Conservation (phyloP, 1,140 invertebrate genomes). For the Coptotermes formosanus region DNA sequence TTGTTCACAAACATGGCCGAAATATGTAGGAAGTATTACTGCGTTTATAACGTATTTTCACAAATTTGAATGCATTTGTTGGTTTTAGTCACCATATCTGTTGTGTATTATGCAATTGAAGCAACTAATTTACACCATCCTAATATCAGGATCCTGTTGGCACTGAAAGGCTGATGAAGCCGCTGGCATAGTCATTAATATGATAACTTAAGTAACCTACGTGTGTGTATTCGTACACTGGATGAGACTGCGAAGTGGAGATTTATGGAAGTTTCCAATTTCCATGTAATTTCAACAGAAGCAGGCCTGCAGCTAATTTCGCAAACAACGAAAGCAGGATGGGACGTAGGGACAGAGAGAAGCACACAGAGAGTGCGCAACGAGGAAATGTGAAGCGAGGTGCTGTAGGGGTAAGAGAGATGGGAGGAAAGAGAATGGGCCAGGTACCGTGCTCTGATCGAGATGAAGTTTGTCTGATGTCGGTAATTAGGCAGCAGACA, state of each 20-base stretch:
- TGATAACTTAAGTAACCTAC: not conserved
- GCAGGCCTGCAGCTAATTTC: not conserved
- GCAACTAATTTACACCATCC: too few relatives aligned
- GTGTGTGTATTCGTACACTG: not conserved
- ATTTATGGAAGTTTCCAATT: conserved; percentile 17
- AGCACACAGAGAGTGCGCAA: too few relatives aligned
- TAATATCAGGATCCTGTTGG: too few relatives aligned
- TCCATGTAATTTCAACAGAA: conserved; percentile 3
- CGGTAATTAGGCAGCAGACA: not conserved
- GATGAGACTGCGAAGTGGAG: not conserved
- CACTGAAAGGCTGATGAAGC: too few relatives aligned
- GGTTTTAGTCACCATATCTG: too few relatives aligned
- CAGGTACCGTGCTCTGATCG: not conserved
- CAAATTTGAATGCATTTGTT: too few relatives aligned
- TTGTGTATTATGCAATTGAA: too few relatives aligned
- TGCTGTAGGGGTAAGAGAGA: too few relatives aligned
- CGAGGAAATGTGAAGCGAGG: too few relatives aligned
- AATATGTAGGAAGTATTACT: too few relatives aligned
- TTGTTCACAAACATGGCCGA: too few relatives aligned
- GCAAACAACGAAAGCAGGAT: not conserved
- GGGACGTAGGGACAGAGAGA: not conserved
- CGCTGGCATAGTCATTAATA: not conserved
- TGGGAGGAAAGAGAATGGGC: not conserved
- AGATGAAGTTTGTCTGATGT: not conserved
- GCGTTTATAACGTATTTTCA: too few relatives aligned